phyloP scores from a whole-genome alignment of 2,113 vertebrate species.

The Capra hircus region DNA sequence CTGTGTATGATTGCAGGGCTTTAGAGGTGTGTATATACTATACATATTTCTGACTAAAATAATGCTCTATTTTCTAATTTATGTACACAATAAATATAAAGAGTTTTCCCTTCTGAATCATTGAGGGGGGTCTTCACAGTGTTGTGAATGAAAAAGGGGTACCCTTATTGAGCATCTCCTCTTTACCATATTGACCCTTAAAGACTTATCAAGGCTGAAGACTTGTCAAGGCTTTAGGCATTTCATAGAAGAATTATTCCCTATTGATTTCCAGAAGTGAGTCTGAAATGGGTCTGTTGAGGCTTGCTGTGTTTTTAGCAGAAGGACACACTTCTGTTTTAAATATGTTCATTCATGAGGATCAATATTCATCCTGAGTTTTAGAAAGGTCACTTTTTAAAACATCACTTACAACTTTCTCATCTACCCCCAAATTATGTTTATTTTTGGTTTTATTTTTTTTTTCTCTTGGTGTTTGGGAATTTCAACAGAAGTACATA shows the following conservation, averaged over 20 bases:
- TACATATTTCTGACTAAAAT: background rate
- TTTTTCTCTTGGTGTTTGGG: conserved; percentile 16
- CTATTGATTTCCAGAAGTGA: background rate
- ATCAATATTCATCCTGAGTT: conserved; percentile 9
- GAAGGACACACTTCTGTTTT: conserved; percentile 14
- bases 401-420: background rate
- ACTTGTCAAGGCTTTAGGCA: background rate
- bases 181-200: background rate
- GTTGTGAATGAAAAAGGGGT: background rate
- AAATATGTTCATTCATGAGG: conserved; percentile 23
- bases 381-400: conserved; percentile 27
- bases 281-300: background rate
- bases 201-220: background rate
- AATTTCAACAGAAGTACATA: conserved; percentile 43
- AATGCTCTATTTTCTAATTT: background rate
- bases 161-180: background rate
- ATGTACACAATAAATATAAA: background rate
- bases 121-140: background rate
- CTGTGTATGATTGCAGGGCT: background rate
- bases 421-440: conserved; percentile 5
- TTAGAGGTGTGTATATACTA: background rate
- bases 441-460: background rate
- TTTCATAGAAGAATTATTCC: background rate
- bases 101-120: background rate
- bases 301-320: background rate